Percentiles rank a stretch among this genome's conserved stretches.
phyloP scores from a whole-genome alignment of 2,113 vertebrate genomes.

The Lipotes vexillifer region DNA sequence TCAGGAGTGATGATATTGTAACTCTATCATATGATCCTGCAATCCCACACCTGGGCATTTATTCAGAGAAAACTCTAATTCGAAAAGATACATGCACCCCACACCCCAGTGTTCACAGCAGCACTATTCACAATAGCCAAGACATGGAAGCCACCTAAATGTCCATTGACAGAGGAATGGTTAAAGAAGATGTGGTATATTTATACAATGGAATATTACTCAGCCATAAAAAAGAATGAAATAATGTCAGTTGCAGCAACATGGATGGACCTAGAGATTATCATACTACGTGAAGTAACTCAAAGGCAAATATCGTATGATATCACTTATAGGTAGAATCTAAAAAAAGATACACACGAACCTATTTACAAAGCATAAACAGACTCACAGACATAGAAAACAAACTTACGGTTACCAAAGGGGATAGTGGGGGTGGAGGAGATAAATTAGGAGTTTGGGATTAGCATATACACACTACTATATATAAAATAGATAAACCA shows the following conservation, averaged over 20 bases:
- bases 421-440: background rate
- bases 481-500: background rate
- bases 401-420: background rate
- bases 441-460: background rate
- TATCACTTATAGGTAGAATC: background rate
- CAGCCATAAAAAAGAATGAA: too few relatives aligned
- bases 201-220: accelerated
- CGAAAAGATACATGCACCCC: background rate
- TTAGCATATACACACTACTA: background rate
- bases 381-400: background rate
- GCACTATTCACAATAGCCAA: background rate
- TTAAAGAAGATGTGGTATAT: background rate
- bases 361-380: background rate
- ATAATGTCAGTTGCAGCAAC: too few relatives aligned
- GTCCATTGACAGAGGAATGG: background rate
- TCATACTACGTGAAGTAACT: too few relatives aligned
- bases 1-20: background rate
- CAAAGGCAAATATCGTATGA: background rate
- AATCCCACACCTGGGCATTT: background rate
- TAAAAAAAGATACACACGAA: background rate
- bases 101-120: background rate
- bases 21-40: background rate
- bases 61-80: background rate
- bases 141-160: background rate
- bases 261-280: too few relatives aligned